phyloP scores from a whole-genome alignment of 1,140 invertebrate genomes.

The Anthonomus grandis region DNA sequence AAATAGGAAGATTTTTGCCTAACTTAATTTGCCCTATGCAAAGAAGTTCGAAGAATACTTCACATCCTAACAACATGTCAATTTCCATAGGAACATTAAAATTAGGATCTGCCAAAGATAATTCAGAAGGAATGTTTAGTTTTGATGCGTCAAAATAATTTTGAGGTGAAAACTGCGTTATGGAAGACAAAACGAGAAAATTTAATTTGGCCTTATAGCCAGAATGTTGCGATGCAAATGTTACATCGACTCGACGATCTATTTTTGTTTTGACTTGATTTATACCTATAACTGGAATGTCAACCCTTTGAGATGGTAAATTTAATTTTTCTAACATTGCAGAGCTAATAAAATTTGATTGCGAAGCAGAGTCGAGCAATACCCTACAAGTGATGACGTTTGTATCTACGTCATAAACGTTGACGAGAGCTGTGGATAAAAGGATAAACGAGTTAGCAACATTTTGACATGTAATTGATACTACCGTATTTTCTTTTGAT shows the following conservation, averaged over 20 bases:
- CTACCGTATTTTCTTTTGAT: too few relatives aligned
- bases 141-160: background rate
- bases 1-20: background rate
- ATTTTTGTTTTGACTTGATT: background rate
- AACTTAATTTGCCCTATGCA: background rate
- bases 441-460: slow-evolving; percentile 8
- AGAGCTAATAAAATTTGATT: background rate
- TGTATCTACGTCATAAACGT: background rate
- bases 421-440: slow-evolving; percentile 1
- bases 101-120: background rate
- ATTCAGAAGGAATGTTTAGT: background rate
- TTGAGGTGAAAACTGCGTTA: background rate
- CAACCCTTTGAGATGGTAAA: background rate
- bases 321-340: background rate
- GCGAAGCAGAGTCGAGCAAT: background rate
- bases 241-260: background rate
- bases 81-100: background rate
- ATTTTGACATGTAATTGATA: background rate
- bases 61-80: background rate
- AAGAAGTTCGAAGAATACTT: background rate
- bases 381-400: background rate
- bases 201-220: background rate
- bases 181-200: background rate
- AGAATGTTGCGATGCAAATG: background rate
- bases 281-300: slow-evolving; percentile 11